Percentiles rank a stretch among this genome's conserved stretches.
Conservation (phyloP, 2,797 vertebrate species). For the Philypnodon macrostomus region DNA sequence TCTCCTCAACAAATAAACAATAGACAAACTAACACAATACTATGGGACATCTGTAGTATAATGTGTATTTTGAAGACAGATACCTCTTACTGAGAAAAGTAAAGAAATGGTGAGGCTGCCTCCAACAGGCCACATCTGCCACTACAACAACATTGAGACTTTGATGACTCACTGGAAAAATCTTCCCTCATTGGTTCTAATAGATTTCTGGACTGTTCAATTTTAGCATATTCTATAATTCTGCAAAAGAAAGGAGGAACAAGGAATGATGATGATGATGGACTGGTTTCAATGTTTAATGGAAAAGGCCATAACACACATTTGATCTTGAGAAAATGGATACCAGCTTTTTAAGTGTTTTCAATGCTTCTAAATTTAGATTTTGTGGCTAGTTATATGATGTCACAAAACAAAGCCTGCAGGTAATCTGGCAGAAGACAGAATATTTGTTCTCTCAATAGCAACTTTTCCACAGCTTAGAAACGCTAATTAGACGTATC, state of each 20-base stretch:
- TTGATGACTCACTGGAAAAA: constrained; percentile 37
- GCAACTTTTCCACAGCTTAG: constrained; percentile 1
- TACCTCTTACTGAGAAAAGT: neutral
- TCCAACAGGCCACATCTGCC: constrained; percentile 35
- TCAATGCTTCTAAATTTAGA: constrained; percentile 36
- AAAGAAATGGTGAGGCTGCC: constrained; percentile 42
- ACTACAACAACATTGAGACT: constrained; percentile 50
- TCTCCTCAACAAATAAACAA: neutral
- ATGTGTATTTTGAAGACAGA: neutral
- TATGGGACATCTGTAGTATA: neutral
- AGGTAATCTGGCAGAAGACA: constrained; percentile 28
- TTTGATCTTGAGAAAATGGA: constrained; percentile 8
- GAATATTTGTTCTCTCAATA: constrained; percentile 1
- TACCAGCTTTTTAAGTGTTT: constrained; percentile 23
- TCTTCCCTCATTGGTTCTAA: constrained; percentile 27
- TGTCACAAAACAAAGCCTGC: constrained; percentile 36
- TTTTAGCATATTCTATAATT: neutral
- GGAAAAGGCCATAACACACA: constrained; percentile 2
- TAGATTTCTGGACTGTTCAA: constrained; percentile 5
- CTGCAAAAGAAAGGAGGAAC: neutral
- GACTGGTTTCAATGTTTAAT: neutral
- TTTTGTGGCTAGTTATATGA: constrained; percentile 17
- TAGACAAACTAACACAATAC: neutral
- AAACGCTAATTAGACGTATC: constrained; percentile 15
- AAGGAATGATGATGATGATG: too few relatives aligned